Evolutionary conservation across 2,797 vertebrate species (phyloP).

Genomic region (Acrossocheilus wenchowensis): DNA sequence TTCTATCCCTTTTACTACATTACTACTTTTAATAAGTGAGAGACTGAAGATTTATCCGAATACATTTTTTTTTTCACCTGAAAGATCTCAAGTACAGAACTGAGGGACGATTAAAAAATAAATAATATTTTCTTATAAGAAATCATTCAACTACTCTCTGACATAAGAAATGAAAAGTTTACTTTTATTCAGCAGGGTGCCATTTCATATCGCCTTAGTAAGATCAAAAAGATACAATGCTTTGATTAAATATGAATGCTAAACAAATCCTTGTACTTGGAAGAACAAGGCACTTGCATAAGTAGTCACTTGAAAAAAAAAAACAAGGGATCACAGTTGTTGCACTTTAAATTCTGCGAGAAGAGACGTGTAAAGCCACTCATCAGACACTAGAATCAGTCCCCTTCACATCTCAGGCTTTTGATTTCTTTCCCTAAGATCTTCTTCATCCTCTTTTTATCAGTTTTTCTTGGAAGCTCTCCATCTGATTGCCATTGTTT

Average conservation of each 20-base stretch:
- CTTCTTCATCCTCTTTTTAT: conserved; percentile 26
- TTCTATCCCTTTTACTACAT: neutral
- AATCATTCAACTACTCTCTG: neutral
- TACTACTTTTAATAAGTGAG: neutral
- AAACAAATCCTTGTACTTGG: conserved; percentile 8
- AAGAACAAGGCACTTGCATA: conserved; percentile 10
- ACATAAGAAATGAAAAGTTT: neutral
- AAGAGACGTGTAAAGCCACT: neutral
- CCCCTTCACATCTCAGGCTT: conserved; percentile 30
- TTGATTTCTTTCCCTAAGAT: conserved; percentile 22
- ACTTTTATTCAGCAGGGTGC: neutral
- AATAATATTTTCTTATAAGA: neutral
- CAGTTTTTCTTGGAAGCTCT: neutral
- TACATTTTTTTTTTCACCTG: neutral
- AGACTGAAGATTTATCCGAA: neutral
- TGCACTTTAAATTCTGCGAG: conserved; percentile 3
- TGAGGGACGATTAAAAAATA: neutral
- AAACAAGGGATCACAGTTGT: conserved; percentile 12
- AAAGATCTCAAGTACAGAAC: neutral
- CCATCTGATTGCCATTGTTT: neutral
- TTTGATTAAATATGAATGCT: conserved; percentile 31
- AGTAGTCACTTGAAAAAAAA: conserved; percentile 12
- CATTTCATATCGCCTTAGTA: conserved; percentile 4
- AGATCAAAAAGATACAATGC: conserved; percentile 3
- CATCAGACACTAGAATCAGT: conserved; percentile 14